Conservation (phyloP, 1,140 invertebrate species). For the Acromyrmex charruanus region DNA sequence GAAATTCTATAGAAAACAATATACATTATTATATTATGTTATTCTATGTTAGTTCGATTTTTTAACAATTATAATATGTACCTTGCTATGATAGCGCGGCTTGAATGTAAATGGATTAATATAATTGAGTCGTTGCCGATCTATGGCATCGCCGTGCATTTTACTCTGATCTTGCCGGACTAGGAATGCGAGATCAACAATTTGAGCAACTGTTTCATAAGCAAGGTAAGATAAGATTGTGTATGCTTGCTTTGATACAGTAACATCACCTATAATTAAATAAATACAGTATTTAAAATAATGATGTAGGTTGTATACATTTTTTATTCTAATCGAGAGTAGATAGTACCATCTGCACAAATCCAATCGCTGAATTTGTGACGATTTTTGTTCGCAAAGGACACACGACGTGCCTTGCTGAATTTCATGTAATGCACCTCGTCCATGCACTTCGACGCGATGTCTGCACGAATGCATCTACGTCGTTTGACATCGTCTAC, state of each 20-base stretch:
- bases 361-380: slow-evolving; percentile 88
- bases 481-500: slow-evolving; percentile 83
- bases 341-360: slow-evolving; percentile 77
- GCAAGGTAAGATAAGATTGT: slow-evolving; percentile 89
- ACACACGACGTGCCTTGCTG: slow-evolving; percentile 86
- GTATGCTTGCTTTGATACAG: slow-evolving; percentile 86
- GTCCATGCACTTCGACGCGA: slow-evolving; percentile 82
- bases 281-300: slow-evolving; percentile 50
- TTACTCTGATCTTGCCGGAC: slow-evolving; percentile 88
- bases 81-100: slow-evolving; percentile 84
- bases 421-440: slow-evolving; percentile 84
- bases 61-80: slow-evolving; percentile 48
- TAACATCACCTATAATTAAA: slow-evolving; percentile 84
- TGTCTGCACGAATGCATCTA: slow-evolving; percentile 83
- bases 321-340: slow-evolving; percentile 9
- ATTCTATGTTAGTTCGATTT: not conserved
- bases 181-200: slow-evolving; percentile 89
- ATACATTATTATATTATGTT: not conserved
- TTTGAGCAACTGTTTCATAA: slow-evolving; percentile 90
- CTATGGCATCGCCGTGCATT: slow-evolving; percentile 86
- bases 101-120: slow-evolving; percentile 85
- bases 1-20: slow-evolving; percentile 75
- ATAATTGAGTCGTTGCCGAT: slow-evolving; percentile 82
- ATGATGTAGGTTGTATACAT: not conserved
- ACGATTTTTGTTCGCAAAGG: slow-evolving; percentile 85